Conservation (phyloP, 2,797 vertebrate species). For the Ara ararauna region DNA sequence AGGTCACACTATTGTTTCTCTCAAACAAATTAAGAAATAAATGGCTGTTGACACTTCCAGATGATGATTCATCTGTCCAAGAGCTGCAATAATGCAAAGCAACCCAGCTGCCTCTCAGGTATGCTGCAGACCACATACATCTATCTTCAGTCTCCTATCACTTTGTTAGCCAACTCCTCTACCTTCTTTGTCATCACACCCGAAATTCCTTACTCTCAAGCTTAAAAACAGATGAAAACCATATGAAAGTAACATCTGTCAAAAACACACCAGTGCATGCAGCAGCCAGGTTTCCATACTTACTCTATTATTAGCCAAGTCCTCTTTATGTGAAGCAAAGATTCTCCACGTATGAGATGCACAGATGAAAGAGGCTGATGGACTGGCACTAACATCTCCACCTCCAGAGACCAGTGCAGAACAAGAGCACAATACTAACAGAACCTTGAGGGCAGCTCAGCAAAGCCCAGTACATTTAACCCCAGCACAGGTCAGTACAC, state of each 20-base stretch:
- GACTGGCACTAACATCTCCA: neutral
- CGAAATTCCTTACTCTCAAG: neutral
- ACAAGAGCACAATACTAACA: neutral
- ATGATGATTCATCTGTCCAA: conserved; percentile 32
- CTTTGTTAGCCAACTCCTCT: neutral
- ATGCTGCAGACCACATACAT: conserved; percentile 30
- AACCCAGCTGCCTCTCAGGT: conserved; percentile 36
- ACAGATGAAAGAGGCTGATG: neutral
- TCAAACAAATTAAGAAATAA: conserved; percentile 38
- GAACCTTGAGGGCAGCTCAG: neutral
- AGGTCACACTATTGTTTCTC: conserved; percentile 39
- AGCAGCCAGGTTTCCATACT: conserved; percentile 1
- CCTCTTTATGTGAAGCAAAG: neutral
- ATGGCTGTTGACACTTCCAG: conserved; percentile 41
- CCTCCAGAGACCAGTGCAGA: neutral
- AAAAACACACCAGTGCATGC: neutral
- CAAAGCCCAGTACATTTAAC: neutral
- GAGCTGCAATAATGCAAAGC: conserved; percentile 6
- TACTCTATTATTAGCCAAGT: neutral
- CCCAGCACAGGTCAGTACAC: neutral
- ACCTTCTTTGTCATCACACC: neutral
- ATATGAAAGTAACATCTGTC: neutral
- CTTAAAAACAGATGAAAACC: conserved; percentile 27
- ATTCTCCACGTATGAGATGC: neutral
- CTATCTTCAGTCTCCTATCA: conserved; percentile 16